Evolutionary conservation across 2,888 invertebrate species (phyloP).

Genomic region (Teinopalpus imperialis): DNA sequence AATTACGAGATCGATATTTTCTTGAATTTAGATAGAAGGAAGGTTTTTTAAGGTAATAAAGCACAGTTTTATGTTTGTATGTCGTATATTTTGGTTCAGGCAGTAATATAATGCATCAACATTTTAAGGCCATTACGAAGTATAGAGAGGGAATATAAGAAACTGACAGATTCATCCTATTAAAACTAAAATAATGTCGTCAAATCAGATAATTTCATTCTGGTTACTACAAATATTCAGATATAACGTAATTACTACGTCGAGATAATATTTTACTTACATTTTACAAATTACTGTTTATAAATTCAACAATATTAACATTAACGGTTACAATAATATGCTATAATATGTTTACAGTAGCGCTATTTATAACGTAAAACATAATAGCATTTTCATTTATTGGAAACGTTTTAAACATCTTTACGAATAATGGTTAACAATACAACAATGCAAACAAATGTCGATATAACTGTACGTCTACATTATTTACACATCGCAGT

Average conservation of each 20-base stretch:
- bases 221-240: constrained; percentile 17
- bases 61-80: constrained; percentile 43
- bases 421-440: constrained; percentile 12
- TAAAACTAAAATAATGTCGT: constrained; percentile 21
- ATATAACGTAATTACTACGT: constrained; percentile 33
- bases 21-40: no score
- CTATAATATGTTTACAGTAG: constrained; percentile 42
- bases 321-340: constrained; percentile 72
- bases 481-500: constrained; percentile 21
- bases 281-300: constrained; percentile 62
- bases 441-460: constrained; percentile 14
- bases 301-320: constrained; percentile 74
- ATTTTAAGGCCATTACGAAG: constrained; percentile 59
- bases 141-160: constrained; percentile 41
- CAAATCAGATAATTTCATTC: constrained; percentile 18
- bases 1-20: no score
- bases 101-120: constrained; percentile 70
- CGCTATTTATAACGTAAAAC: constrained; percentile 36
- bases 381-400: constrained; percentile 8
- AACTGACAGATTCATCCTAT: constrained; percentile 40
- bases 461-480: constrained; percentile 8
- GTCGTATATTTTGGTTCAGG: constrained; percentile 70
- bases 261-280: constrained; percentile 38
- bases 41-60: constrained; percentile 30
- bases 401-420: constrained; percentile 10